A percentile compares a stretch with the other conserved stretches of the same genome.
These are phyloP conservation scores for Aphaenogaster floridana DNA, from an alignment of 1,140 invertebrate genomes.

Conservation along the genomic window DNA sequence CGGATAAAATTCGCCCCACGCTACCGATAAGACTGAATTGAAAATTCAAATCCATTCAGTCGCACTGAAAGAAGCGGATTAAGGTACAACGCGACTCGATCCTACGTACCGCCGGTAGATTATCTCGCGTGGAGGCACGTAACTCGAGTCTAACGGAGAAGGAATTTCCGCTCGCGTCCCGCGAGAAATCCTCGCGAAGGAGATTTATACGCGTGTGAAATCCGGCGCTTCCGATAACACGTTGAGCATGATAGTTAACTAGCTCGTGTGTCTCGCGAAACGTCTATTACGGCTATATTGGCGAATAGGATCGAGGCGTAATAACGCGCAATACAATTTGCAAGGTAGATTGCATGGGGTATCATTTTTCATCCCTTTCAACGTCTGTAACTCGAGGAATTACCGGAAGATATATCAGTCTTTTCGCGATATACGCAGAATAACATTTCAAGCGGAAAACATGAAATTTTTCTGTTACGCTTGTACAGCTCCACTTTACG, in stretches of 20 bases:
- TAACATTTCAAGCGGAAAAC: neutral
- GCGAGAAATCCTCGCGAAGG: constrained; percentile 35
- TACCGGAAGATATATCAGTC: constrained; percentile 28
- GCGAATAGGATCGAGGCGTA: constrained; percentile 28
- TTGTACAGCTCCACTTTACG: neutral
- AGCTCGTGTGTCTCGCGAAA: constrained; percentile 20
- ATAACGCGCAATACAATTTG: constrained; percentile 42
- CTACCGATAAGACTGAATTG: constrained; percentile 41
- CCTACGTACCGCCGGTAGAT: constrained; percentile 21
- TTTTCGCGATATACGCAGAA: neutral
- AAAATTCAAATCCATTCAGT: constrained; percentile 56
- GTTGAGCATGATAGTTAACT: neutral
- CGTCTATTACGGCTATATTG: constrained; percentile 28
- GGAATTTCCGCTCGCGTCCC: constrained; percentile 33
- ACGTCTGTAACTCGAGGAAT: constrained; percentile 20
- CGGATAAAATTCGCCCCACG: constrained; percentile 4
- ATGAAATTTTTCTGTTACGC: constrained; percentile 7
- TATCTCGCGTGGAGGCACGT: constrained; percentile 26
- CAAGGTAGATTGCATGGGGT: constrained; percentile 12
- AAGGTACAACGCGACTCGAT: constrained; percentile 28
- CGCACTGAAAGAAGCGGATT: constrained; percentile 52
- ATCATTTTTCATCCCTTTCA: constrained; percentile 43
- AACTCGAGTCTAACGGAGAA: constrained; percentile 5
- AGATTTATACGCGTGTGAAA: constrained; percentile 44
- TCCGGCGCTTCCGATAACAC: constrained; percentile 18